Evolutionary conservation across 1,140 invertebrate genomes (phyloP).

Genomic region (Notospermus geniculatus): DNA sequence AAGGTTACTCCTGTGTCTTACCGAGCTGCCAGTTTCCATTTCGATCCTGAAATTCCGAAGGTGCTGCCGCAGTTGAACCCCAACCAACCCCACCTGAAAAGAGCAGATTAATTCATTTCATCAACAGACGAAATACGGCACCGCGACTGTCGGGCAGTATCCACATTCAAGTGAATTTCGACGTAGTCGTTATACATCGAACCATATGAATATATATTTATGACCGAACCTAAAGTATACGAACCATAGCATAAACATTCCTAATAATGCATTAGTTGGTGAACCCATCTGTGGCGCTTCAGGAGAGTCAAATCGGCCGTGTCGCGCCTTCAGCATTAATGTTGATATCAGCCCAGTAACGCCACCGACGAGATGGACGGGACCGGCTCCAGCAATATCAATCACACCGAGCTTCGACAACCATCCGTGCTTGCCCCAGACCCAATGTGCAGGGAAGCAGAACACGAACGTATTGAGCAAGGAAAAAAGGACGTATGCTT

Average conservation of each 20-base stretch:
- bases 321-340: constrained; percentile 81
- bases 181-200: no score
- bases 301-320: constrained; percentile 74
- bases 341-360: constrained; percentile 79
- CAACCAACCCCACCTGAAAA: constrained; percentile 55
- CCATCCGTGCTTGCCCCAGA: constrained; percentile 41
- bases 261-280: constrained; percentile 88
- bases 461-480: constrained; percentile 71
- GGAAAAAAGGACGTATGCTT: constrained; percentile 62
- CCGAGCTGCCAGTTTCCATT: constrained; percentile 56
- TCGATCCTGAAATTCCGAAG: constrained; percentile 49
- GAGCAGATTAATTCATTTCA: neutral
- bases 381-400: constrained; percentile 72
- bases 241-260: constrained; percentile 85
- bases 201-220: no score
- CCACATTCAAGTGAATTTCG: no score
- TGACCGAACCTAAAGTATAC: no score
- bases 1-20: constrained; percentile 18
- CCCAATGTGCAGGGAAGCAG: constrained; percentile 85
- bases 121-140: neutral
- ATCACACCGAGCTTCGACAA: constrained; percentile 12
- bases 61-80: constrained; percentile 57
- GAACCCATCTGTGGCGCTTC: constrained; percentile 78
- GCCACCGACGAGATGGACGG: constrained; percentile 85
- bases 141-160: no score